phyloP scores from a whole-genome alignment of 2,888 invertebrate species.

The Himalopsyche tibetana region DNA sequence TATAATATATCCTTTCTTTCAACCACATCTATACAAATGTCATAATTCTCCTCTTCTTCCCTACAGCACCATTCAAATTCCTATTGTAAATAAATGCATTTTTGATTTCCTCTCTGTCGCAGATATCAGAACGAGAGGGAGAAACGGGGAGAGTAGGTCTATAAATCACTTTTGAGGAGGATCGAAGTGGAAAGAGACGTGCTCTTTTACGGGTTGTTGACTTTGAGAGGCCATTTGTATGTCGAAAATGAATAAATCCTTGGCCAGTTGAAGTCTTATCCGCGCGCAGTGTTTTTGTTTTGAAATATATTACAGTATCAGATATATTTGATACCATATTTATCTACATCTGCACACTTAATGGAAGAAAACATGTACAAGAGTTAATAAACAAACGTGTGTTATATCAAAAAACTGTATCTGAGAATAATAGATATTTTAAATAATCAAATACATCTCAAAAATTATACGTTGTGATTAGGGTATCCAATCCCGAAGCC shows the following conservation, averaged over 20 bases:
- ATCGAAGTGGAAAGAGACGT: constrained; percentile 50
- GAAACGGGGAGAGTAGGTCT: constrained; percentile 49
- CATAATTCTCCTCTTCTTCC: not conserved
- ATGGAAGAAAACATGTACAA: no score
- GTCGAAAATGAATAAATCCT: not conserved
- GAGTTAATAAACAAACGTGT: no score
- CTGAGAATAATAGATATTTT: no score
- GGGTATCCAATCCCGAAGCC: no score
- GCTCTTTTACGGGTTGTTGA: constrained; percentile 6
- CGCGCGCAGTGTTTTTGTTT: not conserved
- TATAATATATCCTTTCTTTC: not conserved
- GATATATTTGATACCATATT: not conserved
- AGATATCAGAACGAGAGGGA: constrained; percentile 52
- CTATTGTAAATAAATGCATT: constrained; percentile 64
- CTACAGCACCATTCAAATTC: constrained; percentile 56
- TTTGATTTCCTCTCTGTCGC: constrained; percentile 62
- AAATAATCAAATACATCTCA: no score
- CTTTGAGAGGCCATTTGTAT: constrained; percentile 26
- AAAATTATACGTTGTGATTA: no score
- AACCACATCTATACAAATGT: not conserved
- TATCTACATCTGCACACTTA: no score
- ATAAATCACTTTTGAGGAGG: constrained; percentile 59
- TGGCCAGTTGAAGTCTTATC: not conserved
- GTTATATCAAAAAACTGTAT: no score
- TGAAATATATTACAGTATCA: not conserved